These are phyloP conservation scores for Vicugna pacos DNA, from an alignment of 2,113 vertebrate species.

Conservation along the genomic window DNA sequence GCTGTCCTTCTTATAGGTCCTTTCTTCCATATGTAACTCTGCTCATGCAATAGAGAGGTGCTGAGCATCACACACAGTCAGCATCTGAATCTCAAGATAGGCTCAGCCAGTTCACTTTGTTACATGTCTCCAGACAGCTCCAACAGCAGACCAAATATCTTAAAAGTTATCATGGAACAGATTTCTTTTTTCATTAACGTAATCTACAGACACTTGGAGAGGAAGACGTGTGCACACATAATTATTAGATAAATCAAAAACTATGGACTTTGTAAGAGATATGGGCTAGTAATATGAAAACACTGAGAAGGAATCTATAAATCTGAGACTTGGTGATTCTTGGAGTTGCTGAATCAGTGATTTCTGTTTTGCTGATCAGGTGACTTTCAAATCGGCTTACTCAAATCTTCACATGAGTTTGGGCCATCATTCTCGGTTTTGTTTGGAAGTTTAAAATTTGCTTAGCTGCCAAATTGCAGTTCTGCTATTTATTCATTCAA, in stretches of 20 bases:
- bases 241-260: neutral
- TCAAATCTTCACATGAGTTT: neutral
- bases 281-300: neutral
- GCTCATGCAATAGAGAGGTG: neutral
- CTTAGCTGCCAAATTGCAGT: slow-evolving; percentile 30
- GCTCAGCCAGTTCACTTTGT: neutral
- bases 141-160: neutral
- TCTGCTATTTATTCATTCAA: slow-evolving; percentile 51
- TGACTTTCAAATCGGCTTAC: neutral
- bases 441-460: slow-evolving; percentile 18
- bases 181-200: neutral
- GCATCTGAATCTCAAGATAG: neutral
- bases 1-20: neutral
- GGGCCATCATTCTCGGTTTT: neutral
- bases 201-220: neutral
- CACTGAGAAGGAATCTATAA: neutral
- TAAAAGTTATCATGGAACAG: neutral
- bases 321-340: neutral
- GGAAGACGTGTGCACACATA: neutral
- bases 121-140: neutral
- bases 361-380: neutral
- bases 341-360: neutral
- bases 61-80: neutral
- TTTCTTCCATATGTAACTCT: neutral
- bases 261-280: neutral